Conservation (phyloP, 2,888 invertebrate species). For the Aspidiotus destructor region DNA sequence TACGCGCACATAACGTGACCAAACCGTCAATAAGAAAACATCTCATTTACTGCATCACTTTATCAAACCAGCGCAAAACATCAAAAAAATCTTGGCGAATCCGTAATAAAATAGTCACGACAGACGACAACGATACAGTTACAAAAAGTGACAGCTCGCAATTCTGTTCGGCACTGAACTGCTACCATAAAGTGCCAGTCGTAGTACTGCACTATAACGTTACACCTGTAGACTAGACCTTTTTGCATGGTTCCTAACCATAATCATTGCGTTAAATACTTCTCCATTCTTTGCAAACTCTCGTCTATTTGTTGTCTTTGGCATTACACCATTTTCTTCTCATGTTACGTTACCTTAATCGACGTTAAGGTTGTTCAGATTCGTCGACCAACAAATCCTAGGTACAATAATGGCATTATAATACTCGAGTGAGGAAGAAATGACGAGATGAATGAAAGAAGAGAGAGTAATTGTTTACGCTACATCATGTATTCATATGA, state of each 20-base stretch:
- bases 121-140: too few species aligned
- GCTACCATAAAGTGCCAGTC: too few species aligned
- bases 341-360: background rate
- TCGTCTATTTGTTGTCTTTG: slow-evolving; percentile 2
- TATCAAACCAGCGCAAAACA: too few species aligned
- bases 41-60: background rate
- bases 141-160: too few species aligned
- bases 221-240: background rate
- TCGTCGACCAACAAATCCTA: background rate
- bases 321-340: slow-evolving; percentile 1
- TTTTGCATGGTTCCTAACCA: slow-evolving; percentile 11
- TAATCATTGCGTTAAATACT: slow-evolving; percentile 11
- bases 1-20: background rate
- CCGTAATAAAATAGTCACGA: background rate
- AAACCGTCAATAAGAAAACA: background rate
- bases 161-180: too few species aligned
- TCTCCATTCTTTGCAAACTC: slow-evolving; percentile 3
- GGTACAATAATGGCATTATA: background rate
- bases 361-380: background rate
- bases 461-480: too few species aligned
- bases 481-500: too few species aligned
- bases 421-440: too few species aligned
- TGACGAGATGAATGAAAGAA: too few species aligned
- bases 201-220: too few species aligned
- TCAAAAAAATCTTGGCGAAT: background rate